Evolutionary conservation across 2,888 invertebrate species (phyloP), one percentile per base, ranked within the genome.

Genomic region (Dasysyrphus tricinctus): DNA sequence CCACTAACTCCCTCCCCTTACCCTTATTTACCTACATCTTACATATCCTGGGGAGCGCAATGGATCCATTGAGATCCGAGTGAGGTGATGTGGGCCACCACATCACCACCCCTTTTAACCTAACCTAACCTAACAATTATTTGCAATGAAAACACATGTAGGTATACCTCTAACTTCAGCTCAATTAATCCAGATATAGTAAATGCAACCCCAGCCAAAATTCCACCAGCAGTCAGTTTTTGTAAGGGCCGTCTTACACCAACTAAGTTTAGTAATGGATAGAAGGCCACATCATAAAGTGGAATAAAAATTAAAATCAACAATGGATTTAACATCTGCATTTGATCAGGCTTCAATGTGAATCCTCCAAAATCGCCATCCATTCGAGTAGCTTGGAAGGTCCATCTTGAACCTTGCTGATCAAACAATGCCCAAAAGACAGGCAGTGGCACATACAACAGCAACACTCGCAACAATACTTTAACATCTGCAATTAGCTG

Each of bases 391-490:
- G 98, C 98, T 94, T 98, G 98, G 92, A 98, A 96, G 0, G 97
- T 97, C 98, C 98, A 98, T 82, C 97, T 94, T 0, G 97, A 97
- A 24, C 97, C 98, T 94, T 96, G 96, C 91, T 99, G 99, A 92
- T 99, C 98, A 91, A 96, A 96, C 7, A 99, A 93, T 0, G 98
- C 96, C 98, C 98, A 99, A 93, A 98, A 99, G 34, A 98, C 93
- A 0, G 98, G 98, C 61, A 98, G 91, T 0, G 98, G 98, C 8
- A 97, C 92, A 90, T 97, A 98, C 49, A 98, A 93, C 74, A 95
- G 94, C 29, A 98, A 92, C 3, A 98, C 95, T 37, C 95, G 94
- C 49, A 98, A 91, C 0, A 97, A 93, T n/a, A 95, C 94, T 92
- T 96, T 97, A 4, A 97, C 95, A 89, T 98, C 98, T 5, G 93